phyloP scores from a whole-genome alignment of 2,888 invertebrate species.

The Eupithecia subumbrata region DNA sequence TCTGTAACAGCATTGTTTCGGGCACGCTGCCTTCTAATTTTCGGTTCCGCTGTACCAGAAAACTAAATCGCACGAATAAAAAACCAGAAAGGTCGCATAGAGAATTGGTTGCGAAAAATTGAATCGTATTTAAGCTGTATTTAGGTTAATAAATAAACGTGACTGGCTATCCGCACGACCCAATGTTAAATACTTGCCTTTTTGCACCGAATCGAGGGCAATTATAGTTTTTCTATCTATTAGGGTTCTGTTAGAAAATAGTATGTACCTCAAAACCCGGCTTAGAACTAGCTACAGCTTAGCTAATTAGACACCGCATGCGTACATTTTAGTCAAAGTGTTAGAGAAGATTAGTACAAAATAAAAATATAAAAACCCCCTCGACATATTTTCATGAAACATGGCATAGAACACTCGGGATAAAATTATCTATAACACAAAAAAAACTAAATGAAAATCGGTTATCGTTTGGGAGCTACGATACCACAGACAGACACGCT shows the following conservation, averaged over 20 bases:
- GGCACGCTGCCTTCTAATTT: conserved; percentile 61
- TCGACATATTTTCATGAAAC: too few relatives aligned
- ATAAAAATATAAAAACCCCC: too few relatives aligned
- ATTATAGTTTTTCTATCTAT: conserved; percentile 63
- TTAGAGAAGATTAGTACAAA: too few relatives aligned
- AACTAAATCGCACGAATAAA: conserved; percentile 62
- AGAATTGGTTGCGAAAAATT: conserved; percentile 50
- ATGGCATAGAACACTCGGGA: too few relatives aligned
- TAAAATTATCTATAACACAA: too few relatives aligned
- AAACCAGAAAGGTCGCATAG: conserved; percentile 56
- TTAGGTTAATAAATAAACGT: conserved; percentile 77
- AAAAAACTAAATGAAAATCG: too few relatives aligned
- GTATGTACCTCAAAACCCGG: background rate
- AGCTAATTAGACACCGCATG: background rate
- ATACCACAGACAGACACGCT: too few relatives aligned
- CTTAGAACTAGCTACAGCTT: background rate
- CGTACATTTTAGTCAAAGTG: too few relatives aligned
- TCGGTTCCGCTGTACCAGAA: conserved; percentile 66
- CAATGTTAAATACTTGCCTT: conserved; percentile 66
- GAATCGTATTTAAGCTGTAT: conserved; percentile 69
- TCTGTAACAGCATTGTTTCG: conserved; percentile 66
- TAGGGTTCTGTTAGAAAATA: conserved; percentile 5
- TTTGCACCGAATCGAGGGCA: conserved; percentile 72
- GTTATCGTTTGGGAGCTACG: too few relatives aligned
- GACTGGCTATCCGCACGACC: conserved; percentile 59